Base-by-base conservation (phyloP, 1,140 invertebrate genomes). In the Dendroctonus valens region DNA sequence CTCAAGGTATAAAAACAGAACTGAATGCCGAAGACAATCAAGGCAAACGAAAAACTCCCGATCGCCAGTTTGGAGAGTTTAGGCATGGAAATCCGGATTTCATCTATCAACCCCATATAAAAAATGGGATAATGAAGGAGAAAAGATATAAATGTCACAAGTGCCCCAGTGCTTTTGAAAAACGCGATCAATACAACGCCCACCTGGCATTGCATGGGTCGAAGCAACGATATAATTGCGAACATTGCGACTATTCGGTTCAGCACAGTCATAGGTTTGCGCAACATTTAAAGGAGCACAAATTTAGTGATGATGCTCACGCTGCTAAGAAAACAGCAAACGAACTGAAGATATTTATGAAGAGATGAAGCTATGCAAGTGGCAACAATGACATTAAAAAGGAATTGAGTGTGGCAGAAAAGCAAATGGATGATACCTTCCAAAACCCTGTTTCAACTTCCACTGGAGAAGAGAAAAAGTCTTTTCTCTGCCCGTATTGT, bases 161-260 rank as follows among this genome's bases (percentile, higher is more conserved):
- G 80, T 95, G 93, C 77, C 92, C 93, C 0, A 93, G 91, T 14
- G 90, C 90, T 0, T 94, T 94, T 79, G 90, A 92, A 72, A 94
- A 94, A 78, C 81, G 88, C 41, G 88, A 91, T 71, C 91, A 94
- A 75, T 94, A 92, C 75, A 88, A 90, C 73, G 85, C 91, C 11
- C 93, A 95, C 78, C 78, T 92, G 67, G 87, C 87, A 6, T 78
- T 95, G 3, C 93, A 96, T 76, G 92, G 92, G 6, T 89, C 91
- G 0, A 88, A 89, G 69, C 90, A 93, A 77, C 84, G 88, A 65
- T 94, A 92, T 77, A 88, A 86, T 65, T 96, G 93, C 79, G 86
- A 90, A 65, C 84, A 86, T 5, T 96, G 93, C 77, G 92, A 95
- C 79, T 96, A 95, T 78, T 91, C 91, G 1, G 92, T 94, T 0